Evolutionary conservation across 2,888 invertebrate genomes (phyloP).

Genomic region (Taphrorychus bicolor): DNA sequence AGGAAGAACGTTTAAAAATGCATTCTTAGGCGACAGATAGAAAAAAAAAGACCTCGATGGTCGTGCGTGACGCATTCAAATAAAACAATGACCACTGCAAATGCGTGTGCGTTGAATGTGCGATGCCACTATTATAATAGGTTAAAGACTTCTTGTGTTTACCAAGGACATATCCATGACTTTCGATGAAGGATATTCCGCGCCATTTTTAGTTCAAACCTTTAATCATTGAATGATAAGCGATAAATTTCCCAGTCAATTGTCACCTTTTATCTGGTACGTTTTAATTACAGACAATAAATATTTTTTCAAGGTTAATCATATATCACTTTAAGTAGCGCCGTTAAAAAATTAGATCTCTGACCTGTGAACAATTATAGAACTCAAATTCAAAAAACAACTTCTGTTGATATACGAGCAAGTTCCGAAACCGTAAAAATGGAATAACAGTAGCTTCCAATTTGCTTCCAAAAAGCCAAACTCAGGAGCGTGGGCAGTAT

Average conservation of each 20-base stretch:
- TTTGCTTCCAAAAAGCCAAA: neutral
- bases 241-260: neutral
- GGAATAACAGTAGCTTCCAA: neutral
- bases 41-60: conserved; percentile 16
- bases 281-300: neutral
- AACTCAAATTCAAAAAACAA: no score
- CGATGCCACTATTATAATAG: conserved; percentile 40
- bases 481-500: neutral
- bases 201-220: no score
- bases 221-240: neutral
- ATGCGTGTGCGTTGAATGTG: conserved; percentile 39
- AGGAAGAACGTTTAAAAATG: conserved; percentile 14
- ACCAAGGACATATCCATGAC: conserved; percentile 33
- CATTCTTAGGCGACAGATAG: neutral
- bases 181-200: conserved; percentile 5
- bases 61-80: conserved; percentile 34
- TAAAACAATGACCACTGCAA: conserved; percentile 33
- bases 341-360: neutral
- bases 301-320: conserved; percentile 7
- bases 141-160: conserved; percentile 35
- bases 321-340: neutral
- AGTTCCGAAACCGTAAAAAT: no score
- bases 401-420: no score
- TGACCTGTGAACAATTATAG: no score
- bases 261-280: neutral